A percentile compares a stretch with the other conserved stretches of the same genome.
Conservation (phyloP, 1,140 invertebrate species). For the Ceratosolen fusciceps region DNA sequence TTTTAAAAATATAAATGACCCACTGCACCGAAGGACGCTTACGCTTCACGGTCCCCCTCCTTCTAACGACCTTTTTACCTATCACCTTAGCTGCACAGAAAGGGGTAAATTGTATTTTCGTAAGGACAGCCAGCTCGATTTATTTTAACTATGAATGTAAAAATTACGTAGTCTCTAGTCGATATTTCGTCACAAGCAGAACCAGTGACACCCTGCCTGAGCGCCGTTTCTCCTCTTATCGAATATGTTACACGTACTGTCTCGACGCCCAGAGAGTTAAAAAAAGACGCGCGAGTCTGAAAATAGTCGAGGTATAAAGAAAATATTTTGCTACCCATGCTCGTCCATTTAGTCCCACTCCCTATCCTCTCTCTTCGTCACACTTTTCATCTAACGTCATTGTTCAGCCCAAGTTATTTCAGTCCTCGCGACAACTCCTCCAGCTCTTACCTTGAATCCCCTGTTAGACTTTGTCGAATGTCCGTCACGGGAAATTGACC, state of each 20-base stretch:
- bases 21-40: too few species aligned
- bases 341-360: too few species aligned
- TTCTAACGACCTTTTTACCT: background rate
- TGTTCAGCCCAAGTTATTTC: background rate
- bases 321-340: background rate
- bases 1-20: too few species aligned
- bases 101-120: background rate
- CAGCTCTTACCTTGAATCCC: background rate
- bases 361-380: background rate
- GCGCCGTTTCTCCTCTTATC: background rate
- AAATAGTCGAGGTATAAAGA: conserved; percentile 14
- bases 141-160: background rate
- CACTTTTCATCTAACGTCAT: background rate
- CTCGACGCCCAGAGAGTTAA: background rate
- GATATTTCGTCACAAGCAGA: background rate
- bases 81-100: background rate
- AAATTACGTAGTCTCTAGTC: background rate
- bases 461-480: background rate
- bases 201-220: background rate
- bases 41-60: too few species aligned
- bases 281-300: background rate
- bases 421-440: background rate
- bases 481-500: background rate
- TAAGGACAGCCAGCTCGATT: background rate
- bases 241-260: background rate